Base-by-base conservation (phyloP, 2,888 invertebrate species). In the Hedychridium roseum region DNA sequence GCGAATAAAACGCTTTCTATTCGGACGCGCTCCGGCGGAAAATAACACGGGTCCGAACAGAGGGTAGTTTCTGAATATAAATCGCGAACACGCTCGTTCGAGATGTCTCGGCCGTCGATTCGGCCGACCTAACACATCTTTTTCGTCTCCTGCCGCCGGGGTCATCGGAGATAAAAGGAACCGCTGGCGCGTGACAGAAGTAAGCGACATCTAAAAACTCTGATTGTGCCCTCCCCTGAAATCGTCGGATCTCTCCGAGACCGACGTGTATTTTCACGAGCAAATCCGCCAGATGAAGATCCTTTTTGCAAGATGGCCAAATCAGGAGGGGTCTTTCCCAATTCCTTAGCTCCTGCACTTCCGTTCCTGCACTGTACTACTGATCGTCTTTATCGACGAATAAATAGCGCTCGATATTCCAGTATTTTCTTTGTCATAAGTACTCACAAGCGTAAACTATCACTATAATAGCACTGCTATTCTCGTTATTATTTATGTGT, bases 161-260 rank as follows among this genome's bases (percentile, higher is more conserved):
- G 59, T 63, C 64, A 63, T 63, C 48, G 54, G 40, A 56, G 55
- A 64, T 65, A 68, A 68, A 70, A 67, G 63, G 55, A 68, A 48
- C 56, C 61, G 56, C 42, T 65, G 59, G 63, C 56, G 60, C 62
- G 64, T 66, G 60, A 60, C 55, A 56, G 58, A 57, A 62, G 60
- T 61, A 66, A 66, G 64, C 58, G 66, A 64, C 66, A 51, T 64
- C 63, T 64, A 60, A 70, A 64, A 69, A 60, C 61, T 66, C 50
- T 61, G 61, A 68, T 68, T 68, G 58, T 65, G 52, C 49, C 43
- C 64, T 50, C 51, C 59, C 27, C 35, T 21, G 36, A 21, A 43
- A 20, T 31, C 26, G 15, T 23, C 34, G 11, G 30, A 55, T 60
- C n/a, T n/a, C n/a, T n/a, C n/a, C n/a, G n/a, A n/a, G n/a, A n/a